Evolutionary conservation across 2,113 vertebrate species (phyloP), one percentile per base, ranked within the genome.

Genomic region (Hemibagrus wyckioides): DNA sequence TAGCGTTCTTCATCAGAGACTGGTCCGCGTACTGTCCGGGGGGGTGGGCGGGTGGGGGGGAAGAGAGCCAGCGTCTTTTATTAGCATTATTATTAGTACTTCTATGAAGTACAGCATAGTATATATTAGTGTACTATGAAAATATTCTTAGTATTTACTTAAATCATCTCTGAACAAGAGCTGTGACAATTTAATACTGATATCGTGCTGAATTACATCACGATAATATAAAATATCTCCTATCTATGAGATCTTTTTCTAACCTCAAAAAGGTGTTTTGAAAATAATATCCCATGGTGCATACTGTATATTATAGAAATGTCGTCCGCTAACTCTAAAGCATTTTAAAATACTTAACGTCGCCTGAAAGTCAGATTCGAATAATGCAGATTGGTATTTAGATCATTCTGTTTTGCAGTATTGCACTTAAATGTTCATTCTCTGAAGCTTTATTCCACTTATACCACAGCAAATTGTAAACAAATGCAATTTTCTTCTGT

Each of bases 1-100:
- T 99, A 89, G 97, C 97, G 19, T 96, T 98, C 85, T 99, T 98
- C 97, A 99, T 99, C 90, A 98, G 94, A 39, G 97, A 97, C 94
- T 97, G 97, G 69, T 98, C 97, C 0, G 97, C 97, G 69, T 96
- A 97, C 97, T 97, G 82, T 1, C 52, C 69, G 80, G 81, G 84
- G 9, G 7, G n/a, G n/a, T n/a, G n/a, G n/a, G n/a, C n/a, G n/a
- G n/a, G n/a, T n/a, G n/a, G n/a, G n/a, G n/a, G n/a, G n/a, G n/a
- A n/a, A n/a, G 6, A 88, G 44, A 36, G 0, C 1, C 13, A 33
- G 63, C 30, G 63, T 17, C 44, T 7, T n/a, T n/a, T n/a, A n/a
- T n/a, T n/a, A n/a, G n/a, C n/a, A n/a, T n/a, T 7, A 48, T 8
- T 48, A 48, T 48, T 48, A 48, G 44, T 48, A 48, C 0, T 48